Evolutionary conservation across 2,113 vertebrate genomes (phyloP).

Genomic region (Uria lomvia): DNA sequence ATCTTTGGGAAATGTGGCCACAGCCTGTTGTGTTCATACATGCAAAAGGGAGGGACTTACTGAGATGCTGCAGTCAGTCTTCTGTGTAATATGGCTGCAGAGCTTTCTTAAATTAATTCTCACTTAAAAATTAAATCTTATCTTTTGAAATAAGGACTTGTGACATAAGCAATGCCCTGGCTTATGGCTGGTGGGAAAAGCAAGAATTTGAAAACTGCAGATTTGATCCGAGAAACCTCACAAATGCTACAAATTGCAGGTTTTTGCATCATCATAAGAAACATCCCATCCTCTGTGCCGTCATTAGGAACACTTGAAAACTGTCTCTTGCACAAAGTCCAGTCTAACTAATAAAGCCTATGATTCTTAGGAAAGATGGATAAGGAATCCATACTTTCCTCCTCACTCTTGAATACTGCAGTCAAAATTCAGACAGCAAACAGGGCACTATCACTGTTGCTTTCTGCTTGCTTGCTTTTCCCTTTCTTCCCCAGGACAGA

Average conservation of each 20-base stretch:
- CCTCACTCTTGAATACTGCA: neutral
- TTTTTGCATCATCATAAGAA: neutral
- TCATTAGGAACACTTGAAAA: neutral
- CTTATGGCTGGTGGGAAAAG: neutral
- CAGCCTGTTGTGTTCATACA: neutral
- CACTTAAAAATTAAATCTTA: neutral
- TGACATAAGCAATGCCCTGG: neutral
- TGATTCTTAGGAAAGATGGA: neutral
- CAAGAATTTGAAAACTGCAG: neutral
- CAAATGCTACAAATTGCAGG: neutral
- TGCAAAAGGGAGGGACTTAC: neutral
- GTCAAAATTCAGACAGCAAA: neutral
- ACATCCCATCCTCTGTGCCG: neutral
- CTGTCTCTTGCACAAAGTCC: neutral
- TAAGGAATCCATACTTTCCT: neutral
- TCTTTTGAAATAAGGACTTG: neutral
- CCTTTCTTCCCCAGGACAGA: neutral
- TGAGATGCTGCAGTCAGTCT: neutral
- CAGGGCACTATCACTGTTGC: neutral
- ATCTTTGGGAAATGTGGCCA: neutral
- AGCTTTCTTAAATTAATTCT: neutral
- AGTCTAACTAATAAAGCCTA: neutral
- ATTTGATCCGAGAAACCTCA: neutral
- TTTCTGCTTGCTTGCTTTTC: neutral
- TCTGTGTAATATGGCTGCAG: neutral